Conservation (phyloP, 2,888 invertebrate species). For the Morpho achilles region DNA sequence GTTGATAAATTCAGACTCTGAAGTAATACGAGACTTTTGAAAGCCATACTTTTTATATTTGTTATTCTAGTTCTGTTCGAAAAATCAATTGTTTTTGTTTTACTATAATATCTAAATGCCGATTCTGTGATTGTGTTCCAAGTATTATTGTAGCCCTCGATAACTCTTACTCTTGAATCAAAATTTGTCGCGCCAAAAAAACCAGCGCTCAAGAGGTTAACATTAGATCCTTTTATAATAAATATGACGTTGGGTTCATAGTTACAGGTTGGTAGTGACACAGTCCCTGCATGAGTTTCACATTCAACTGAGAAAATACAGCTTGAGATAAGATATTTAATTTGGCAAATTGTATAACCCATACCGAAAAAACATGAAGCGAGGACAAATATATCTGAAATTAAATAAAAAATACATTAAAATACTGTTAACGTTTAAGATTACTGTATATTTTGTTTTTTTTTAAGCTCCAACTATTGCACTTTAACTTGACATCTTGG, state of each 20-base stretch:
- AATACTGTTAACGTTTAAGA: too few species aligned
- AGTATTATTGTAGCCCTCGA: constrained; percentile 40
- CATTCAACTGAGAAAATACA: constrained; percentile 52
- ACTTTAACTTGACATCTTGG: too few species aligned
- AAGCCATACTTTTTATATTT: constrained; percentile 43
- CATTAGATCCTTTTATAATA: constrained; percentile 37
- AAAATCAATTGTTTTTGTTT: constrained; percentile 41
- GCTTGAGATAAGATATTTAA: constrained; percentile 25
- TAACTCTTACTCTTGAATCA: constrained; percentile 49
- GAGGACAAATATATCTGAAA: constrained; percentile 27
- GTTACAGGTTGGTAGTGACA: constrained; percentile 39
- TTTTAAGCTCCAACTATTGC: too few species aligned
- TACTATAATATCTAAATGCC: constrained; percentile 50
- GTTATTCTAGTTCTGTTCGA: constrained; percentile 42
- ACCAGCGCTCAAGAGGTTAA: constrained; percentile 35
- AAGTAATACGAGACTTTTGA: constrained; percentile 39
- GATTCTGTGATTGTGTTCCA: constrained; percentile 44
- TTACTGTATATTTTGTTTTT: too few species aligned
- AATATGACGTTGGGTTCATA: constrained; percentile 45
- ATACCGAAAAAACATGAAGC: constrained; percentile 32
- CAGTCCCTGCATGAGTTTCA: constrained; percentile 36
- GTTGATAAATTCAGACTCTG: constrained; percentile 47
- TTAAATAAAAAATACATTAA: neutral
- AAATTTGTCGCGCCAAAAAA: constrained; percentile 64
- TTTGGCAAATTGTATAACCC: constrained; percentile 34